Evolutionary conservation across 37 sponge, comb jelly and placozoan genomes (phyloP).

Genomic region (Dysidea cf. avara): DNA sequence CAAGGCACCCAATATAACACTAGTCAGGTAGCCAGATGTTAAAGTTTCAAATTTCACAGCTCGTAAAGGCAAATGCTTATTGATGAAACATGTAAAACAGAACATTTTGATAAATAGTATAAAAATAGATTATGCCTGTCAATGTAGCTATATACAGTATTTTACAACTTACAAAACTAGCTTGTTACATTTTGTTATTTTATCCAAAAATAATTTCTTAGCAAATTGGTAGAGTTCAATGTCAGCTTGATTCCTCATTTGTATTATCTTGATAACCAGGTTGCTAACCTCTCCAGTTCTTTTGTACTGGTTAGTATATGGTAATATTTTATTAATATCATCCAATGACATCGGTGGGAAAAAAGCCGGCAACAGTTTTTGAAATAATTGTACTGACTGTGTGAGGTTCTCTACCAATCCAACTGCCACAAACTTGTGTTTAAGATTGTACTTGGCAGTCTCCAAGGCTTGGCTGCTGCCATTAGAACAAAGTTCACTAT

Average conservation of each 20-base stretch:
- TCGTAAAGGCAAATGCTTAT: no score
- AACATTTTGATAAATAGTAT: no score
- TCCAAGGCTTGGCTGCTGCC: slow-evolving; percentile 51
- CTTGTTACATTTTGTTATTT: slow-evolving; percentile 29
- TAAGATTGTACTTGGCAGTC: slow-evolving; percentile 61
- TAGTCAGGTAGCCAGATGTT: no score
- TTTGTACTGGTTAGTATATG: slow-evolving; percentile 53
- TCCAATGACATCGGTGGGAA: slow-evolving; percentile 11
- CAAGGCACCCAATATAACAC: no score
- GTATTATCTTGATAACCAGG: slow-evolving; percentile 17
- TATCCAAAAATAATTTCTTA: slow-evolving; percentile 16
- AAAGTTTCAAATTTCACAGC: no score
- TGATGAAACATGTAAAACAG: no score
- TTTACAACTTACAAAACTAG: no score
- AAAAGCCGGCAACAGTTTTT: slow-evolving; percentile 41
- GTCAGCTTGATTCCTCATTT: slow-evolving; percentile 60
- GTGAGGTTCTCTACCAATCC: slow-evolving; percentile 73
- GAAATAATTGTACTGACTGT: slow-evolving; percentile 38
- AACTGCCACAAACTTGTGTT: slow-evolving; percentile 52
- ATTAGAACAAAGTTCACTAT: slow-evolving; percentile 46
- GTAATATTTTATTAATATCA: neutral
- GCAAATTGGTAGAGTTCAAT: slow-evolving; percentile 66
- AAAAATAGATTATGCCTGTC: no score
- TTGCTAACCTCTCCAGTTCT: slow-evolving; percentile 1
- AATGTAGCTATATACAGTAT: no score